Percentiles rank a stretch among this genome's conserved stretches.
Evolutionary conservation across 2,797 vertebrate genomes (phyloP).

Genomic region (Semaprochilodus insignis): DNA sequence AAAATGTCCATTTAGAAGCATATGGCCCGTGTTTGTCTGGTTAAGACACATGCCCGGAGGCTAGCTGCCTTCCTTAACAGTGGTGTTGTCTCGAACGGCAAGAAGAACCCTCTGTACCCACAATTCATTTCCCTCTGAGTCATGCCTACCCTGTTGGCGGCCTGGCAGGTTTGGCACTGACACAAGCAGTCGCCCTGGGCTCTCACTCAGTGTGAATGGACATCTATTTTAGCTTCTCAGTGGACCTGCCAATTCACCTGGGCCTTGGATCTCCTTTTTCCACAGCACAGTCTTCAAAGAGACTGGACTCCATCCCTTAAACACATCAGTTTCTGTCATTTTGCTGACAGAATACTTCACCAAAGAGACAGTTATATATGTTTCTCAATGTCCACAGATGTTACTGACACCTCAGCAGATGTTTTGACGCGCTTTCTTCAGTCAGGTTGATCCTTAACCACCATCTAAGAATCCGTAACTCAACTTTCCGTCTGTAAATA

Average conservation of each 20-base stretch:
- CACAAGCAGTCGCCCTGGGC: slow-evolving; percentile 62
- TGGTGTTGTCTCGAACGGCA: slow-evolving; percentile 73
- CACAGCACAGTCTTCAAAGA: slow-evolving; percentile 53
- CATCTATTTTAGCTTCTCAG: slow-evolving; percentile 69
- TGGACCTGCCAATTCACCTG: slow-evolving; percentile 64
- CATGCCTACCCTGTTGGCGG: slow-evolving; percentile 74
- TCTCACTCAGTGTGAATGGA: slow-evolving; percentile 63
- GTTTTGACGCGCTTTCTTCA: slow-evolving; percentile 50
- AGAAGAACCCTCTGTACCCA: slow-evolving; percentile 76
- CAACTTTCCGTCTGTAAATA: slow-evolving; percentile 7
- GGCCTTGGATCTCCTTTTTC: slow-evolving; percentile 56
- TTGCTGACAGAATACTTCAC: slow-evolving; percentile 53
- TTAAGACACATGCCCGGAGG: slow-evolving; percentile 71
- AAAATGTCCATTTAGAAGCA: slow-evolving; percentile 76
- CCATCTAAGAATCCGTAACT: slow-evolving; percentile 16
- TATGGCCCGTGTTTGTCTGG: slow-evolving; percentile 78
- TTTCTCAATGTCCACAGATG: slow-evolving; percentile 52
- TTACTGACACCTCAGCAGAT: slow-evolving; percentile 51
- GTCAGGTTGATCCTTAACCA: slow-evolving; percentile 45
- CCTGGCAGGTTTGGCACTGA: slow-evolving; percentile 72
- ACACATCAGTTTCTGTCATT: slow-evolving; percentile 59
- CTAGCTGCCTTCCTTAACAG: slow-evolving; percentile 71
- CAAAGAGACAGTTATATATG: slow-evolving; percentile 46
- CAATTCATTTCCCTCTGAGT: slow-evolving; percentile 79
- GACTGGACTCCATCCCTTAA: slow-evolving; percentile 46